phyloP scores from a whole-genome alignment of 2,888 invertebrate genomes.

The Spicauda simplicius region DNA sequence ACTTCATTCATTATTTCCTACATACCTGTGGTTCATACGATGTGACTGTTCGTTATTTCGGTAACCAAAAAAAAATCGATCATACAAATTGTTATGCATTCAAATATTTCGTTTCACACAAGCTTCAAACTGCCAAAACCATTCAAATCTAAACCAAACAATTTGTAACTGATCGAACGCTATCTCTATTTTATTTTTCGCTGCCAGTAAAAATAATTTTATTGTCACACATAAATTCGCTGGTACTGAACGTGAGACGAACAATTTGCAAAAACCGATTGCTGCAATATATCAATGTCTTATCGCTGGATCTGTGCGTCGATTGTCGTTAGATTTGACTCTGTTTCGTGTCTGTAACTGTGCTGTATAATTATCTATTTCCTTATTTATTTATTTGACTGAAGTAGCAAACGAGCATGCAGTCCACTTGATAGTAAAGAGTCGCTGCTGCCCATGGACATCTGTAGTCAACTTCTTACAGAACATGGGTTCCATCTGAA shows the following conservation, averaged over 20 bases:
- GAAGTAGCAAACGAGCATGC: too few species aligned
- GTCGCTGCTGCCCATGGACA: too few species aligned
- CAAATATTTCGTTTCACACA: conserved; percentile 4
- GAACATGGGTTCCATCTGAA: too few species aligned
- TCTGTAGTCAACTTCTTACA: too few species aligned
- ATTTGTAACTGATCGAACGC: conserved; percentile 30
- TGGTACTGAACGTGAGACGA: conserved; percentile 52
- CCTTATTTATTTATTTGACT: too few species aligned
- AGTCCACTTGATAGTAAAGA: too few species aligned
- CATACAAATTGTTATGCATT: background rate
- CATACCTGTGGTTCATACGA: too few species aligned
- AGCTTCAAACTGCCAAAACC: conserved; percentile 23
- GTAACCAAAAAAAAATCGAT: too few species aligned
- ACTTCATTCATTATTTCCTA: too few species aligned
- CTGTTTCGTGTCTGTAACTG: conserved; percentile 40
- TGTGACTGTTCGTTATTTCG: too few species aligned
- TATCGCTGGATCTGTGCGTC: conserved; percentile 67
- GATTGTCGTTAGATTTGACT: conserved; percentile 59
- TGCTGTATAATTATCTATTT: conserved; percentile 35
- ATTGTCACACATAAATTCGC: conserved; percentile 67
- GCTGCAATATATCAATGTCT: conserved; percentile 74
- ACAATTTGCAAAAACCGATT: conserved; percentile 79
- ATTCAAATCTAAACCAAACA: conserved; percentile 33
- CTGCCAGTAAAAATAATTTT: conserved; percentile 54
- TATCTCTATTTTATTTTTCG: conserved; percentile 32